Conservation (phyloP, 1,140 invertebrate species). For the Pygmarrhopalites habei region DNA sequence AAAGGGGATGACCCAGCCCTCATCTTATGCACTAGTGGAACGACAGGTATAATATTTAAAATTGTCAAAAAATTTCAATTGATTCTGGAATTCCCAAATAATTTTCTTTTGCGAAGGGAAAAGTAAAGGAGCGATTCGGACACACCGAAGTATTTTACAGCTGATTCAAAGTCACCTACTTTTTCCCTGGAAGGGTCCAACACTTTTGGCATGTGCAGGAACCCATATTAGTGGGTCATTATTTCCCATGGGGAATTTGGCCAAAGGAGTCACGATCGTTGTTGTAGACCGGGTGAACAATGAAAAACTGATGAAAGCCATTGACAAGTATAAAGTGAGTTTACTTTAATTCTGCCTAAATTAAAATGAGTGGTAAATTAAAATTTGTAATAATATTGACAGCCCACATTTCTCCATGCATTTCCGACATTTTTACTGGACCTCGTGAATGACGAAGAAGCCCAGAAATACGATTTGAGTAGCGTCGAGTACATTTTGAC, state of each 20-base stretch:
- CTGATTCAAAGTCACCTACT: not conserved
- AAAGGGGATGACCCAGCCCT: conserved; percentile 21
- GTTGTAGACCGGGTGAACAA: conserved; percentile 1
- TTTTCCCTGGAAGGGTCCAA: not conserved
- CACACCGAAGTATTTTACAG: conserved; percentile 7
- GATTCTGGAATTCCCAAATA: too few relatives aligned
- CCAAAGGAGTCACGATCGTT: not conserved
- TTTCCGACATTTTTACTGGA: conserved; percentile 14
- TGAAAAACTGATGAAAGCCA: conserved; percentile 18
- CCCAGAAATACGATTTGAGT: conserved; percentile 13
- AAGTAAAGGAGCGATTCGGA: conserved; percentile 20
- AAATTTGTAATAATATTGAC: not conserved
- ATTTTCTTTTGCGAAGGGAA: too few relatives aligned
- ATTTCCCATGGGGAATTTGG: conserved; percentile 17
- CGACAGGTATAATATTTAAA: too few relatives aligned
- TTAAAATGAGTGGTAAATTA: not conserved
- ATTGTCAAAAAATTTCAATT: too few relatives aligned
- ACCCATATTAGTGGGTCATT: conserved; percentile 20
- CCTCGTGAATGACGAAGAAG: conserved; percentile 12
- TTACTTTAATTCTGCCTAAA: not conserved
- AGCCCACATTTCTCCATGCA: conserved; percentile 8
- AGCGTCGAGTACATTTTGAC: conserved; percentile 17
- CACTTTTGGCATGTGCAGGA: not conserved
- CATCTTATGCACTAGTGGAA: conserved; percentile 25
- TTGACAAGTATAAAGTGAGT: conserved; percentile 21